These are phyloP conservation scores for Cataglyphis cursor DNA, from an alignment of 2,888 invertebrate species.

Conservation along the genomic window DNA sequence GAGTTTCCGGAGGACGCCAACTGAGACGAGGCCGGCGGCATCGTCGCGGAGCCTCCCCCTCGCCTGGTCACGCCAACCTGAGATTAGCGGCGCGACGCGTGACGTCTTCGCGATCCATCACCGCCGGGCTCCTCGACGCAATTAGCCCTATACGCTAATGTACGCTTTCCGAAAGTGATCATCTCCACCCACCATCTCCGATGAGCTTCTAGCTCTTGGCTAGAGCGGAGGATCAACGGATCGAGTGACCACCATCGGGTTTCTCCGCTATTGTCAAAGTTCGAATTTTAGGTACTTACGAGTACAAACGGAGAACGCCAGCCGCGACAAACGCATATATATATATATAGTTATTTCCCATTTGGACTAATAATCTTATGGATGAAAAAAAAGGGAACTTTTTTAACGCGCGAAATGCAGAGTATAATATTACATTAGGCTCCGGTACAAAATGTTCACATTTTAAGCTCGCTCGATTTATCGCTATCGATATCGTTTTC, in stretches of 20 bases:
- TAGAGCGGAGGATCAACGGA: not conserved
- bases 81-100: not conserved
- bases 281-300: slow-evolving; percentile 1
- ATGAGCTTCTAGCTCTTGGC: not conserved
- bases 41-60: not conserved
- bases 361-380: not conserved
- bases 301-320: slow-evolving; percentile 12
- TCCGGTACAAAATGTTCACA: not conserved
- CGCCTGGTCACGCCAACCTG: not conserved
- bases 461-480: slow-evolving; percentile 9
- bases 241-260: not conserved
- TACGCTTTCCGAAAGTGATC: not conserved
- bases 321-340: not conserved
- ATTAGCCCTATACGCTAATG: not conserved
- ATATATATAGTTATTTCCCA: not conserved
- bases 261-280: not conserved
- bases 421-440: not conserved
- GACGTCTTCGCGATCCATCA: not conserved
- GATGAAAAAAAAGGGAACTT: not conserved
- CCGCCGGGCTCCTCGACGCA: not conserved
- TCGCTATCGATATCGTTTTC: not conserved
- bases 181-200: not conserved
- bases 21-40: slow-evolving; percentile 14
- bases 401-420: not conserved
- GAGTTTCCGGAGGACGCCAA: slow-evolving; percentile 48